Evolutionary conservation across 2,888 invertebrate species (phyloP), one percentile per base, ranked within the genome.

Genomic region (Drosophila mimetica): DNA sequence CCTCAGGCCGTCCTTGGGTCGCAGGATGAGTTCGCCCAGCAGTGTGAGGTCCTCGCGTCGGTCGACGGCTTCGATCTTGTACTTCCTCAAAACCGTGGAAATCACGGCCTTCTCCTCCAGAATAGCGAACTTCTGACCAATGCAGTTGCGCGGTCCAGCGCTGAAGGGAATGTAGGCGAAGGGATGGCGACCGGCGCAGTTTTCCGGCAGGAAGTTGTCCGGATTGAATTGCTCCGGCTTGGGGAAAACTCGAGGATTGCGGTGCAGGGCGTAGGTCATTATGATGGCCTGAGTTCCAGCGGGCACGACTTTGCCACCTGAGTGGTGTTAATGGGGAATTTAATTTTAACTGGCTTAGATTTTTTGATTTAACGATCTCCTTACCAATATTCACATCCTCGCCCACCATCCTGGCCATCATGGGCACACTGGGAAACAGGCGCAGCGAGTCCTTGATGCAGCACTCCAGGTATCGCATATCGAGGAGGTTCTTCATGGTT

Each of bases 111-210:
- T 94, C 79, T 93, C 93, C 87, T 94, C 93, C 50, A 93, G 83
- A 70, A 93, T 90, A 16, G 94, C 94, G 82, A 93, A 94, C 80
- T 93, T 93, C 82, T 94, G 93, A 9, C 94, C 94, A 91, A 91
- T 89, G 77, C 92, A 92, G 66, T 90, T 95, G 58, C 95, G 93
- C 0, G 94, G 94, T 4, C 95, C 95, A 9, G 94, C 95, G 82
- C 95, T 95, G 77, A 95, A 95, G 0, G 95, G 95, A 70, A 95
- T 93, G 77, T 94, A 95, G 1, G 94, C 93, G 67, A 93, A 95
- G 0, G 94, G 94, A 90, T 95, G 95, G 46, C 95, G 92, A 1
- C 92, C 92, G 11, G 90, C 80, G 59, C 92, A 92, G 81, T 94
- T 93, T 81, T 95, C 95, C 0, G 94, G 94, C 65, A 95, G 89